These are phyloP conservation scores for Asbolus verrucosus DNA, from an alignment of 1,140 invertebrate species.

Conservation along the genomic window DNA sequence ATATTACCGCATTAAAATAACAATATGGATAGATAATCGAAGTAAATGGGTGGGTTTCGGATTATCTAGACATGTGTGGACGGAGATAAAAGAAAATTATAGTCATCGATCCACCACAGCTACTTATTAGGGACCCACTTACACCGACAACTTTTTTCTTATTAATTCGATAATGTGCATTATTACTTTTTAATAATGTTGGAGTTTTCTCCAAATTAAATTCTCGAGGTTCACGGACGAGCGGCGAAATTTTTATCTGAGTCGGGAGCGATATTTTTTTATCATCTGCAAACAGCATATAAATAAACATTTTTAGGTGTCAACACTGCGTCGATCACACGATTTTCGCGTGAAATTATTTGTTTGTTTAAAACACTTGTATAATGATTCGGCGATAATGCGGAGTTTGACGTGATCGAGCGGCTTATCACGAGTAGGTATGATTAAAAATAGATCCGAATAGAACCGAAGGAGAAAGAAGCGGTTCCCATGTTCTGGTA, in stretches of 20 bases:
- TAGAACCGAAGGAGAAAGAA: neutral
- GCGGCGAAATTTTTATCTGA: constrained; percentile 13
- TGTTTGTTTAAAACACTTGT: constrained; percentile 20
- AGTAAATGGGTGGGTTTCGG: constrained; percentile 57
- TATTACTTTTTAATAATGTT: constrained; percentile 58
- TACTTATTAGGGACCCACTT: constrained; percentile 60
- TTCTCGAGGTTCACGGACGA: constrained; percentile 27
- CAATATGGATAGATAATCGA: constrained; percentile 60
- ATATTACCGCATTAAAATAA: constrained; percentile 58
- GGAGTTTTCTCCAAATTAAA: constrained; percentile 43
- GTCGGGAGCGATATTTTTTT: constrained; percentile 14
- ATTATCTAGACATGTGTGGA: constrained; percentile 54
- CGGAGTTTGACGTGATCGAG: neutral
- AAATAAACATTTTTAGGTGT: constrained; percentile 7
- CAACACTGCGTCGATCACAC: constrained; percentile 18
- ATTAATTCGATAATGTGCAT: constrained; percentile 60
- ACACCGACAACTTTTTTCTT: constrained; percentile 56
- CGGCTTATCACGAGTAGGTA: constrained; percentile 4
- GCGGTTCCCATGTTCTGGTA: constrained; percentile 15
- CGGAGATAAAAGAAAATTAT: constrained; percentile 60
- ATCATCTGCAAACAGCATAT: constrained; percentile 7
- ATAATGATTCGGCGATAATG: constrained; percentile 20
- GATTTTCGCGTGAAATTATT: neutral
- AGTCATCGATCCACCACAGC: constrained; percentile 57
- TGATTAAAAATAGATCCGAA: constrained; percentile 26